Percentiles rank a stretch among this genome's conserved stretches.
phyloP scores from a whole-genome alignment of 92 coral and sea anemone genomes.

The Bergia puertoricense region DNA sequence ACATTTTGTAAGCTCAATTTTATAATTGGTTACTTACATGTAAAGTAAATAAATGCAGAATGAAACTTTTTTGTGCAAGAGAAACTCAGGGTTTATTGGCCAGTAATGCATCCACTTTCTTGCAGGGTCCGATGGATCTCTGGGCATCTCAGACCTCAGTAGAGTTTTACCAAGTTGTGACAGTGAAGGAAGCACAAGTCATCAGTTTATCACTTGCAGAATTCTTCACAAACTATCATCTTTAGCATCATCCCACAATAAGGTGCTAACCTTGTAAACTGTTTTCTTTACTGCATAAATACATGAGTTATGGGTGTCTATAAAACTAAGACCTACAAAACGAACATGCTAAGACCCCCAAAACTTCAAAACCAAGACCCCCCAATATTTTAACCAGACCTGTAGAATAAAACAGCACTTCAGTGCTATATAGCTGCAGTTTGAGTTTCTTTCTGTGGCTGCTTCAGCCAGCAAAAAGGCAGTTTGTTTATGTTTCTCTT shows the following conservation, averaged over 20 bases:
- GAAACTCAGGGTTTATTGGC: background rate
- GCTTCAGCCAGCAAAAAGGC: no score
- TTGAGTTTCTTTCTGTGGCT: no score
- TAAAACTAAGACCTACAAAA: no score
- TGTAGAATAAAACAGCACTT: no score
- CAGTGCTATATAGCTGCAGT: no score
- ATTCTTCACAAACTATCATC: conserved; percentile 47
- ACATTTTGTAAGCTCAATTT: conserved; percentile 2
- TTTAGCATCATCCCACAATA: background rate
- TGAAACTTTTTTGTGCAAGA: background rate
- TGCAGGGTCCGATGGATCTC: conserved; percentile 86
- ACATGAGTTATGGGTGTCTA: no score
- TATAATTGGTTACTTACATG: background rate
- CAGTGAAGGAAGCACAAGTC: background rate
- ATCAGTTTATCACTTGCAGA: conserved; percentile 45
- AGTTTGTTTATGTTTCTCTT: no score
- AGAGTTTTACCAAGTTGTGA: conserved; percentile 5
- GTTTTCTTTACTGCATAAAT: no score
- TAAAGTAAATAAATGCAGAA: background rate
- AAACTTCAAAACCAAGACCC: no score
- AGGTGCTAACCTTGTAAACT: background rate
- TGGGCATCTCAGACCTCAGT: conserved; percentile 69
- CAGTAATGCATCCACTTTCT: background rate
- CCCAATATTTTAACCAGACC: no score
- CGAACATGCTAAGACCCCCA: no score